Base-by-base conservation (phyloP, 2,113 vertebrate species). In the Neotragus moschatus region DNA sequence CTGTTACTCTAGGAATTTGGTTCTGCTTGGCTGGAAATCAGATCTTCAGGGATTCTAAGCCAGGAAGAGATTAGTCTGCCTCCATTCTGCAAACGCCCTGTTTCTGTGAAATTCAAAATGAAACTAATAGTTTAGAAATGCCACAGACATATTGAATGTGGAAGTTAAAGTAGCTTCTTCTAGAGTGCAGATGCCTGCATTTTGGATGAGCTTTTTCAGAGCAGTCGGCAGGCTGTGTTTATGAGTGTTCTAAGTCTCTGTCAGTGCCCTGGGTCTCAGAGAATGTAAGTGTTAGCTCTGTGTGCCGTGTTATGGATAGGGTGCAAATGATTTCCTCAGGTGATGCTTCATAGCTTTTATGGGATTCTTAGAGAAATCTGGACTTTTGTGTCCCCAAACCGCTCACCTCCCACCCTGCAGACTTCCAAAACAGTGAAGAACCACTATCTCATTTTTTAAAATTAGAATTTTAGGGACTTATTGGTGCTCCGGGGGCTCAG, bases 61-160 rank as follows among this genome's bases (percentile, higher is more conserved):
- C 61, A 11, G n/a, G 28, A 89, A 16, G 90, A 88, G 87, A 86
- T 89, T 53, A 17, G 10, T 23, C 5, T 33, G 56, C 25, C 39
- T 79, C 17, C 85, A 47, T 86, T 17, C 63, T 56, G 19, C 45
- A 53, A 75, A 30, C 4, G 1, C 51, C 86, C 6, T 13, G 3
- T 79, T 84, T 66, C 63, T 84, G 66, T 66, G 92, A 84, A 79
- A 84, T 92, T 96, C 90, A 80, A 84, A 84, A 84, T 45, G 47
- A 96, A 96, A 49, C 55, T 84, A 56, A 87, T 90, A 92, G 60
- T 58, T 92, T 49, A 53, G 51, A 96, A 96, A 91, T 90, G 90
- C 97, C 92, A 55, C 3, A 21, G 90, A 75, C 63, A 25, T 2
- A 43, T 73, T 45, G 95, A 75, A 61, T 4, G 43, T n/a, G 33